Evolutionary conservation across 2,888 invertebrate genomes (phyloP).

Genomic region (Drosophila dives): DNA sequence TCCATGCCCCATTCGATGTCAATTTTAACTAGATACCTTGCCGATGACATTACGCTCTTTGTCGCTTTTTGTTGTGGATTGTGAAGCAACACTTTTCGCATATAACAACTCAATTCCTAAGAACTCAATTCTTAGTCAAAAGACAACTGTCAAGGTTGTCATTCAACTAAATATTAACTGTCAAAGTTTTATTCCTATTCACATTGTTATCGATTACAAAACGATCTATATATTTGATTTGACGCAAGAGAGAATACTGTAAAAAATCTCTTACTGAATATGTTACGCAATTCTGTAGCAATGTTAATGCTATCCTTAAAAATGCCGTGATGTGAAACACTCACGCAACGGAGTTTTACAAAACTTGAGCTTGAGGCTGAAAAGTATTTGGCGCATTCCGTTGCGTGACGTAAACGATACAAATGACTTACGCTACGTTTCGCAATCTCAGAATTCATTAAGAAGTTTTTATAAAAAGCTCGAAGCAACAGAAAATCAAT

Average conservation of each 20-base stretch:
- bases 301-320: not conserved
- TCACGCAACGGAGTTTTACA: not conserved
- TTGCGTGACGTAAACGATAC: not conserved
- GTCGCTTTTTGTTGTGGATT: constrained; percentile 2
- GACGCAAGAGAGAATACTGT: not conserved
- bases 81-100: not conserved
- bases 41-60: constrained; percentile 74
- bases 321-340: not conserved
- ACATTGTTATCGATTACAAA: not conserved
- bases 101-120: not conserved
- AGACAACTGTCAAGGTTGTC: not conserved
- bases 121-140: not conserved
- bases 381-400: too few relatives aligned
- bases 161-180: not conserved
- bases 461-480: not conserved
- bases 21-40: constrained; percentile 84
- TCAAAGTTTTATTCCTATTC: not conserved
- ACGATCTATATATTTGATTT: not conserved
- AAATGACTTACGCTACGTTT: not conserved
- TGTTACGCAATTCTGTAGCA: not conserved
- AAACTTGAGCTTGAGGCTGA: too few relatives aligned
- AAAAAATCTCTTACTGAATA: not conserved
- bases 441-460: not conserved
- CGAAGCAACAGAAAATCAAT: not conserved
- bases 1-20: constrained; percentile 94